phyloP scores from a whole-genome alignment of 2,888 invertebrate species.

The Syrphus vitripennis region DNA sequence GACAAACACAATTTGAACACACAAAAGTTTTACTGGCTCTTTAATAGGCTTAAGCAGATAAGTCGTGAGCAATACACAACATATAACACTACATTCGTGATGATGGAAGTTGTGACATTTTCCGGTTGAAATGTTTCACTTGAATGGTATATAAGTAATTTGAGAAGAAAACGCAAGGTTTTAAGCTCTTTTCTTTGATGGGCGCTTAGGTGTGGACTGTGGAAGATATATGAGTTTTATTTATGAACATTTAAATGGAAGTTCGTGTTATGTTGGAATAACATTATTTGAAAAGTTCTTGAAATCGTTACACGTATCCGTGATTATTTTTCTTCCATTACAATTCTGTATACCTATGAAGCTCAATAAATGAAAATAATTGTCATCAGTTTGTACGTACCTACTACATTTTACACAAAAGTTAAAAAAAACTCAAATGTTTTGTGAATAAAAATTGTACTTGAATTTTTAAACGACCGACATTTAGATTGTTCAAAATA shows the following conservation, averaged over 20 bases:
- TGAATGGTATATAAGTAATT: not conserved
- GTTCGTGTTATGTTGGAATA: not conserved
- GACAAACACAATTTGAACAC: not conserved
- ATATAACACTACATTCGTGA: slow-evolving; percentile 21
- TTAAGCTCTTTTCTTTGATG: not conserved
- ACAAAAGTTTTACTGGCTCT: not conserved
- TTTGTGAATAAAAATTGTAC: too few relatives aligned
- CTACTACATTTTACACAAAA: too few relatives aligned
- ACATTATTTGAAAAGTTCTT: not conserved
- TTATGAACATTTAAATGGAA: not conserved
- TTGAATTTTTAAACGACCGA: too few relatives aligned
- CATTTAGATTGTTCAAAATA: too few relatives aligned
- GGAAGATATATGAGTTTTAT: not conserved
- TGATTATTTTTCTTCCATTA: too few relatives aligned
- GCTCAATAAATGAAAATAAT: too few relatives aligned
- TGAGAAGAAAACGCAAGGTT: not conserved
- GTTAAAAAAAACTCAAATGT: too few relatives aligned
- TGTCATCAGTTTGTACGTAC: too few relatives aligned
- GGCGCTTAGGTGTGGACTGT: not conserved
- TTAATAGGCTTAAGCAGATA: slow-evolving; percentile 28
- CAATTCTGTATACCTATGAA: too few relatives aligned
- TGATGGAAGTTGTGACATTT: slow-evolving; percentile 32
- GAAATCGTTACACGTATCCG: not conserved
- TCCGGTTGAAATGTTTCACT: slow-evolving; percentile 27
- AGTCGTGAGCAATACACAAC: slow-evolving; percentile 31